These are phyloP conservation scores for Microctonus aethiopoides DNA, from an alignment of 2,888 invertebrate species.

Conservation along the genomic window DNA sequence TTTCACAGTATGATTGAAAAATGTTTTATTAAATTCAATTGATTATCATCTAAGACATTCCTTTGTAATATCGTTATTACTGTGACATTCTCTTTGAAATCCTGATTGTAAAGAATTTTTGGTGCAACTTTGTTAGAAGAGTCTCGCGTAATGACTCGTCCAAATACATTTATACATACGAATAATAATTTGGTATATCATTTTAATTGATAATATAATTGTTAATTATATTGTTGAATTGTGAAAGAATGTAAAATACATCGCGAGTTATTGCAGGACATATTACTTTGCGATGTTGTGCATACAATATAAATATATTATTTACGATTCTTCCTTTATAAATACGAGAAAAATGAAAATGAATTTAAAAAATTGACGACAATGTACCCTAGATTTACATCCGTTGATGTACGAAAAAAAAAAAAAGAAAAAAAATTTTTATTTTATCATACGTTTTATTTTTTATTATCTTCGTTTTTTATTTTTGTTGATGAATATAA, in stretches of 20 bases:
- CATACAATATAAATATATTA: slow-evolving; percentile 1
- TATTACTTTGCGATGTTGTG: slow-evolving; percentile 6
- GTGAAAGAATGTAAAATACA: not conserved
- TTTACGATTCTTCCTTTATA: not conserved
- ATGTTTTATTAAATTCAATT: not conserved
- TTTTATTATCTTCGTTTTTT: slow-evolving; percentile 14
- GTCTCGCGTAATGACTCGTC: too few relatives aligned
- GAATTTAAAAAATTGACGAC: not conserved
- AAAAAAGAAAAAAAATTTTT: not conserved
- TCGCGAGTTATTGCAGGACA: slow-evolving; percentile 32
- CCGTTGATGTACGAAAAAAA: too few relatives aligned
- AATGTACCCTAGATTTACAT: not conserved
- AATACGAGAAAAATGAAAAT: not conserved
- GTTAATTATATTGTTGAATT: not conserved
- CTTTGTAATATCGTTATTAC: slow-evolving; percentile 60
- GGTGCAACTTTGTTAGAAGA: not conserved
- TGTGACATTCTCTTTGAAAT: slow-evolving; percentile 63
- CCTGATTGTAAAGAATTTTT: slow-evolving; percentile 42
- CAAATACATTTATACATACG: not conserved
- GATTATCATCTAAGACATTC: slow-evolving; percentile 56
- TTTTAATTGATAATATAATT: not conserved
- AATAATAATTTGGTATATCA: not conserved
- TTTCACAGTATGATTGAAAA: too few relatives aligned
- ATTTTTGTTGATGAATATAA: slow-evolving; percentile 45
- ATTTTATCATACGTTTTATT: not conserved